A percentile compares a stretch with the other conserved stretches of the same genome.
phyloP scores from a whole-genome alignment of 2,797 vertebrate genomes.

The Platyrinchus mystaceus region DNA sequence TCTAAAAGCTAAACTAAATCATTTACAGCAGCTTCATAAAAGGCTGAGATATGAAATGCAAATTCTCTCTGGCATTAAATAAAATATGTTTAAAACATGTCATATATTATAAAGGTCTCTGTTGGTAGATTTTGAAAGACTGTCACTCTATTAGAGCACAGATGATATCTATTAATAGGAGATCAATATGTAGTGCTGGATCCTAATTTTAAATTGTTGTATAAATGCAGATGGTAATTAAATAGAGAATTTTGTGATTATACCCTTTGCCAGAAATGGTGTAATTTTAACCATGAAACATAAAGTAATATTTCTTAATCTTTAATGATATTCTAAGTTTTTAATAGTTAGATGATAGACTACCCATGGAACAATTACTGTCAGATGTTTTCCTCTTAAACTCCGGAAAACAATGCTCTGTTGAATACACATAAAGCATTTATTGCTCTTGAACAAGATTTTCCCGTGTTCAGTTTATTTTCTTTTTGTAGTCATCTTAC shows the following conservation, averaged over 20 bases:
- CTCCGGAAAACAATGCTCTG: not conserved
- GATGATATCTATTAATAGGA: conserved; percentile 51
- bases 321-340: conserved; percentile 1
- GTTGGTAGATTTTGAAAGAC: conserved; percentile 45
- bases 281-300: conserved; percentile 23
- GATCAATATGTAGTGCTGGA: conserved; percentile 54
- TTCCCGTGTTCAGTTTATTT: conserved; percentile 17
- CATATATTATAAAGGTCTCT: conserved; percentile 52
- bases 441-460: not conserved
- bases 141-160: conserved; percentile 50
- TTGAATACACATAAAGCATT: not conserved
- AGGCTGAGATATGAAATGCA: conserved; percentile 58
- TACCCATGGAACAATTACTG: not conserved
- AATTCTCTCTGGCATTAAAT: conserved; percentile 63
- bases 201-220: conserved; percentile 62
- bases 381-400: conserved; percentile 38
- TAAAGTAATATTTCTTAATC: conserved; percentile 24
- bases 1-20: conserved; percentile 47
- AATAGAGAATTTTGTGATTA: conserved; percentile 46
- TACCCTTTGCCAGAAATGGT: conserved; percentile 13
- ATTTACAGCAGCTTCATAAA: conserved; percentile 38
- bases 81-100: conserved; percentile 62
- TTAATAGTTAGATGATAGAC: conserved; percentile 35
- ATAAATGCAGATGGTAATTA: conserved; percentile 48
- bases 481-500: conserved; percentile 15